A percentile compares a stretch with the other conserved stretches of the same genome.
These are phyloP conservation scores for Limnephilus rhombicus DNA, from an alignment of 2,888 invertebrate species.

Conservation along the genomic window DNA sequence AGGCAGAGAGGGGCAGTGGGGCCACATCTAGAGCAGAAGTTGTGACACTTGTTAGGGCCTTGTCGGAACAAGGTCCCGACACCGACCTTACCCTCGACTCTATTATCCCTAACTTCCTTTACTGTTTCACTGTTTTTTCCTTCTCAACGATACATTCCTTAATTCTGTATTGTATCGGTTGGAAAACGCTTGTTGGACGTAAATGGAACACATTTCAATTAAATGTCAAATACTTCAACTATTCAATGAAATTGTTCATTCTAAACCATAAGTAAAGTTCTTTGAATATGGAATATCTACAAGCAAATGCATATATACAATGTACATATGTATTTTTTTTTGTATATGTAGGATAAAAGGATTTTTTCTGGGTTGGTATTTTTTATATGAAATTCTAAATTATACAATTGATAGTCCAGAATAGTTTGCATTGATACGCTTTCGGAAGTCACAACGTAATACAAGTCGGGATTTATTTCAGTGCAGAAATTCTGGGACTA, in stretches of 20 bases:
- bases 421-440: too few species aligned
- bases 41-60: conserved; percentile 54
- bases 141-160: conserved; percentile 36
- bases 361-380: too few species aligned
- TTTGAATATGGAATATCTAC: too few species aligned
- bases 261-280: too few species aligned
- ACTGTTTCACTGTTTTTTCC: conserved; percentile 38
- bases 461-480: too few species aligned
- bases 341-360: too few species aligned
- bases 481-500: too few species aligned
- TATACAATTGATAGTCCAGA: too few species aligned
- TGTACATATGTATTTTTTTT: too few species aligned
- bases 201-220: background rate
- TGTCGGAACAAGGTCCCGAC: conserved; percentile 55
- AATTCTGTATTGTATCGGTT: background rate
- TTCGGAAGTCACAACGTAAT: too few species aligned
- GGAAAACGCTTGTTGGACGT: background rate
- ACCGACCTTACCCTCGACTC: conserved; percentile 38
- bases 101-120: conserved; percentile 39
- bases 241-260: background rate
- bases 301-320: too few species aligned
- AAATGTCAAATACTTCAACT: background rate
- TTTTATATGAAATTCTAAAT: too few species aligned
- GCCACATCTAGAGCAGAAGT: conserved; percentile 39
- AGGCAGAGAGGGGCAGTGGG: conserved; percentile 26